Conservation (phyloP, 2,797 vertebrate genomes). For the Melanotaenia boesemani region DNA sequence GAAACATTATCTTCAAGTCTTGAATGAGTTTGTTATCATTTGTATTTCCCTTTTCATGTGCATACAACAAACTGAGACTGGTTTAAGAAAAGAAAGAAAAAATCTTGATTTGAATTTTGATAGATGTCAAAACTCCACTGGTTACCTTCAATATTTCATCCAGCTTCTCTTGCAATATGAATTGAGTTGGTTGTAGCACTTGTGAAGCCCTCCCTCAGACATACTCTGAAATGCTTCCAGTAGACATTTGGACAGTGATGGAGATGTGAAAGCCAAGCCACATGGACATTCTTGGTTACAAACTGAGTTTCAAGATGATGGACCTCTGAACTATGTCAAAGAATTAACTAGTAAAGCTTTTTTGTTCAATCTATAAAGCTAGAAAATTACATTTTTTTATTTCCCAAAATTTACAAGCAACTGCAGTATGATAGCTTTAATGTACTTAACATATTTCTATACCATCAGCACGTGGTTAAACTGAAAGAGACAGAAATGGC, state of each 20-base stretch:
- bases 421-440: neutral
- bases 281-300: conserved; percentile 27
- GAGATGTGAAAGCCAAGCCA: conserved; percentile 29
- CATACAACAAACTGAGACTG: too few species aligned
- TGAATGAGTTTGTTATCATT: conserved; percentile 9
- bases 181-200: too few species aligned
- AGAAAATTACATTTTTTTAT: conserved; percentile 2
- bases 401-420: conserved; percentile 1
- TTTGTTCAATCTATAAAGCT: conserved; percentile 17
- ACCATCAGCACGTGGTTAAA: conserved; percentile 3
- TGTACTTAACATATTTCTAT: conserved; percentile 5
- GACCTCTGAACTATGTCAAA: conserved; percentile 26
- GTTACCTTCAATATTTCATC: too few species aligned
- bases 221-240: conserved; percentile 32
- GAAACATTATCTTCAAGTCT: neutral
- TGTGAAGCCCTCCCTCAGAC: neutral
- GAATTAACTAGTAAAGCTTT: neutral
- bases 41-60: neutral
- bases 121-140: too few species aligned
- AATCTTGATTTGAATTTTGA: too few species aligned
- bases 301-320: conserved; percentile 24
- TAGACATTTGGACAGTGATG: conserved; percentile 41
- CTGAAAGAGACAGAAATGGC: conserved; percentile 13
- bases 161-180: too few species aligned
- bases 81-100: too few species aligned